A percentile compares a stretch with the other conserved stretches of the same genome.
phyloP scores from a whole-genome alignment of 23 tunicate genomes.

The Diplosoma virens region DNA sequence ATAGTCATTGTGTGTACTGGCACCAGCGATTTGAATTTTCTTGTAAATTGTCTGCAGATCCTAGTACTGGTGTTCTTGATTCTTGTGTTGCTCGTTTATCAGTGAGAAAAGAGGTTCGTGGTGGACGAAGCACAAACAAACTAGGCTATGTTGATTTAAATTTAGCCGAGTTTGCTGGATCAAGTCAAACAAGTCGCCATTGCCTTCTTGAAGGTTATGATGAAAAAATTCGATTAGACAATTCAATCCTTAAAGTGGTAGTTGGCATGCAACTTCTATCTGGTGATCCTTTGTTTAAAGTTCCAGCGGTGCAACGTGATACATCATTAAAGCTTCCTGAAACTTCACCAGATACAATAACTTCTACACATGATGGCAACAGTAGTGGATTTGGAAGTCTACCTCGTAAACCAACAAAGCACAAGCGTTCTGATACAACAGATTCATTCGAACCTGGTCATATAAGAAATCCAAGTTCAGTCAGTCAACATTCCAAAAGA shows the following conservation, averaged over 20 bases:
- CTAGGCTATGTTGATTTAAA: slow-evolving; percentile 85
- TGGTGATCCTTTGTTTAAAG: slow-evolving; percentile 82
- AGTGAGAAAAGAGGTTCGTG: slow-evolving; percentile 71
- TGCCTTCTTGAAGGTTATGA: slow-evolving; percentile 83
- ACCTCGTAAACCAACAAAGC: slow-evolving; percentile 33
- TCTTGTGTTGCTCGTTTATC: slow-evolving; percentile 67
- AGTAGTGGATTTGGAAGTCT: slow-evolving; percentile 90
- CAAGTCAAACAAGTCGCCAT: slow-evolving; percentile 71
- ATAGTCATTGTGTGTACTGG: slow-evolving; percentile 73
- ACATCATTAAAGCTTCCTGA: slow-evolving; percentile 55
- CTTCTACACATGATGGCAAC: slow-evolving; percentile 48
- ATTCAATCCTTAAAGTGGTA: slow-evolving; percentile 70
- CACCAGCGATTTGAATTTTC: slow-evolving; percentile 59
- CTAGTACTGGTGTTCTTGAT: slow-evolving; percentile 68
- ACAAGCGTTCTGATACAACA: not conserved
- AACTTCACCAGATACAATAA: not conserved
- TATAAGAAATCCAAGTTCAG: slow-evolving; percentile 65
- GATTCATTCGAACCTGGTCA: slow-evolving; percentile 68
- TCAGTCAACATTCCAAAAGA: slow-evolving; percentile 71
- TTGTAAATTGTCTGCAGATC: slow-evolving; percentile 93
- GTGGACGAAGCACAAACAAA: slow-evolving; percentile 68
- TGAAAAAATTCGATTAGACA: slow-evolving; percentile 75
- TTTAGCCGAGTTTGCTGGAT: slow-evolving; percentile 83
- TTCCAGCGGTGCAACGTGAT: slow-evolving; percentile 53
- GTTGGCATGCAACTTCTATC: slow-evolving; percentile 83